phyloP scores from a whole-genome alignment of 2,888 invertebrate species.

The Carpatolechia fugitivella region DNA sequence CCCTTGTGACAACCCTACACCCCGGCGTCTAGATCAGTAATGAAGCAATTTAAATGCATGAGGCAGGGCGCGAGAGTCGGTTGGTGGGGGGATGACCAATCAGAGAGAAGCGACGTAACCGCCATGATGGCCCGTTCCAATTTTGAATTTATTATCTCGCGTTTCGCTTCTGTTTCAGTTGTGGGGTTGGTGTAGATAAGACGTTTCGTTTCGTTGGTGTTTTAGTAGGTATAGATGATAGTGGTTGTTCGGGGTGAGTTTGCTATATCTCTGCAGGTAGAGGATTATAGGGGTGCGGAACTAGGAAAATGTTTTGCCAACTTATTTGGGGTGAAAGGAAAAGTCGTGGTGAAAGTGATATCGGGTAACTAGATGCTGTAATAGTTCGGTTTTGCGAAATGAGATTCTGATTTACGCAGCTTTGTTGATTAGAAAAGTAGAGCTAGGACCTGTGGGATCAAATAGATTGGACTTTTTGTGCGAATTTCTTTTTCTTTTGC shows the following conservation, averaged over 20 bases:
- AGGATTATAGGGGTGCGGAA: conserved; percentile 70
- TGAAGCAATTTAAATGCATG: conserved; percentile 81
- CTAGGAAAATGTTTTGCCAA: conserved; percentile 76
- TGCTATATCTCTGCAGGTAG: conserved; percentile 76
- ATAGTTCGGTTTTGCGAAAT: conserved; percentile 18
- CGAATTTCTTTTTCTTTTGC: not conserved
- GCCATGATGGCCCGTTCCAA: conserved; percentile 23
- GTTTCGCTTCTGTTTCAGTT: not conserved
- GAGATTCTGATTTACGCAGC: conserved; percentile 14
- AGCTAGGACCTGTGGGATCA: no score
- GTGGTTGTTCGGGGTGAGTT: conserved; percentile 73
- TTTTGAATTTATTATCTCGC: conserved; percentile 3
- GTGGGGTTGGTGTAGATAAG: conserved; percentile 18
- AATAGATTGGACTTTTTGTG: not conserved
- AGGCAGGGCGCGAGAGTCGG: conserved; percentile 76
- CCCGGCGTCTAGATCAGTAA: conserved; percentile 74
- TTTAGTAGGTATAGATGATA: conserved; percentile 73
- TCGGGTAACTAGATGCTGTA: conserved; percentile 25
- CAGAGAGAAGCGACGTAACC: conserved; percentile 40
- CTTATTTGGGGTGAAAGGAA: conserved; percentile 74
- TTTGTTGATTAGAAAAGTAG: conserved; percentile 6
- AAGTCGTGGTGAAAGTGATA: conserved; percentile 70
- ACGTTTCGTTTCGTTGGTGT: conserved; percentile 21
- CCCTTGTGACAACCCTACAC: conserved; percentile 69
- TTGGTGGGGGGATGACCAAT: conserved; percentile 62